Conservation (phyloP, 2,888 invertebrate genomes). For the Pantelozetes paolii region DNA sequence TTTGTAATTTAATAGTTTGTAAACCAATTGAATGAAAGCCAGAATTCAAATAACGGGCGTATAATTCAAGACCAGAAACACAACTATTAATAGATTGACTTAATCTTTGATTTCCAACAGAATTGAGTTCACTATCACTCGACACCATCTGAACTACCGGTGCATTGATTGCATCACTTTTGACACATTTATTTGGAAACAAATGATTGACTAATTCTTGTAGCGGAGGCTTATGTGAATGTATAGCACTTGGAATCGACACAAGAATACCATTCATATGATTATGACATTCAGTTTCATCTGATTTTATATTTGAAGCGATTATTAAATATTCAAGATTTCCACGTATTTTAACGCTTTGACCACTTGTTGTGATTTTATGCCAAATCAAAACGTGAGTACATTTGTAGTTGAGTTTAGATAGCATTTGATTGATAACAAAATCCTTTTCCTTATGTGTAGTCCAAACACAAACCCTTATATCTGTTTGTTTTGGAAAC, state of each 20-base stretch:
- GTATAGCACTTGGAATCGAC: slow-evolving; percentile 83
- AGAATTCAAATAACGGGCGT: slow-evolving; percentile 82
- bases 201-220: slow-evolving; percentile 37
- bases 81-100: slow-evolving; percentile 3
- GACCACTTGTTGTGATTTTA: slow-evolving; percentile 41
- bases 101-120: slow-evolving; percentile 16
- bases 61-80: slow-evolving; percentile 74
- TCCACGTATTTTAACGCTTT: slow-evolving; percentile 41
- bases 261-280: slow-evolving; percentile 62
- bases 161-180: background rate
- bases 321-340: slow-evolving; percentile 40
- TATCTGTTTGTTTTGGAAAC: background rate
- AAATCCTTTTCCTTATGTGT: slow-evolving; percentile 39
- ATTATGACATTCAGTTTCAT: background rate
- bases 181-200: background rate
- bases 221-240: slow-evolving; percentile 92
- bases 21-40: slow-evolving; percentile 54
- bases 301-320: background rate
- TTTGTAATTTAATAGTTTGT: slow-evolving; percentile 42
- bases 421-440: slow-evolving; percentile 40
- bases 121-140: slow-evolving; percentile 5
- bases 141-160: background rate
- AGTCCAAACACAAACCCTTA: slow-evolving; percentile 39
- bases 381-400: slow-evolving; percentile 39
- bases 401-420: slow-evolving; percentile 1